Percentiles rank a stretch among this genome's conserved stretches.
Conservation (phyloP, 2,113 vertebrate genomes). For the Balaenoptera acutorostrata region DNA sequence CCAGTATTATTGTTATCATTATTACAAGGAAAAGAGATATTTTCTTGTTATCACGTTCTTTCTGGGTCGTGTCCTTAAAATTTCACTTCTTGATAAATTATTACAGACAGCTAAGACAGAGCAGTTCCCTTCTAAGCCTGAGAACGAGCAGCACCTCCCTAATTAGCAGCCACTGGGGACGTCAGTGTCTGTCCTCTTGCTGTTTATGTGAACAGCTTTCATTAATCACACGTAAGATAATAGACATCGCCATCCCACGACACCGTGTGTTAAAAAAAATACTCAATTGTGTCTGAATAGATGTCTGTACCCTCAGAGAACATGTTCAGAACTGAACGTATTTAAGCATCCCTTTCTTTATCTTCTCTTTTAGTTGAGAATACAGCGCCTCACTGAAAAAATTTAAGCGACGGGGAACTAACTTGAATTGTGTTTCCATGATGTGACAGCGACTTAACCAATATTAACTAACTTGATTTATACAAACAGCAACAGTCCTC, state of each 20-base stretch:
- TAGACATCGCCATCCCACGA: not conserved
- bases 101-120: conserved; percentile 35
- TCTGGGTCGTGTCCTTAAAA: conserved; percentile 43
- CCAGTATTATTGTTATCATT: not conserved
- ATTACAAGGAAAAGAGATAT: not conserved
- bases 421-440: not conserved
- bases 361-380: not conserved
- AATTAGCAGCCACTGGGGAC: conserved; percentile 79
- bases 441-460: accelerated
- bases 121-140: not conserved
- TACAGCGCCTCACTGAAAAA: not conserved
- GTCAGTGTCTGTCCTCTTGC: conserved; percentile 42
- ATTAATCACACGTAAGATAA: conserved; percentile 37
- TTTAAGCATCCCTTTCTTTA: not conserved
- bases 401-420: not conserved
- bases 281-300: not conserved
- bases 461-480: no score
- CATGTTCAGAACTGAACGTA: not conserved
- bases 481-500: not conserved
- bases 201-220: conserved; percentile 67
- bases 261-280: not conserved
- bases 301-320: conserved; percentile 13
- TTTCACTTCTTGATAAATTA: conserved; percentile 36
- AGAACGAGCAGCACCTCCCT: conserved; percentile 66
- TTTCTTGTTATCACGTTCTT: not conserved